Base-by-base conservation (phyloP, 2,113 vertebrate genomes). In the Cricetomys ansorgei region DNA sequence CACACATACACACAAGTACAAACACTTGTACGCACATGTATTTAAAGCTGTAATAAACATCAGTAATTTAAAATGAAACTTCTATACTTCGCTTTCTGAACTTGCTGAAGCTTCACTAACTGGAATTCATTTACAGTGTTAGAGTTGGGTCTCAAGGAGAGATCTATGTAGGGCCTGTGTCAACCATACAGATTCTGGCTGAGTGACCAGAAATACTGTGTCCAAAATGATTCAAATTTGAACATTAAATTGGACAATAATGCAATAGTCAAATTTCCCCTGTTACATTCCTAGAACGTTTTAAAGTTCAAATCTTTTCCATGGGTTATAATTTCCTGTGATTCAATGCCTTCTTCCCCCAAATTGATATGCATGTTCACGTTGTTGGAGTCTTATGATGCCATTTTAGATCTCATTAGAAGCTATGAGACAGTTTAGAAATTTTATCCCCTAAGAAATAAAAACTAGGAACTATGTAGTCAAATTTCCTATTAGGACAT, bases 391-490 rank as follows among this genome's bases (percentile, higher is more conserved):
- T 67, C 34, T 77, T 94, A 21, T 34, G 6, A 69, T 72, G 37
- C 43, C 53, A 96, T 91, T 94, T 93, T 90, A 96, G n/a, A 80
- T 79, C 34, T 84, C 76, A 92, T 84, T 94, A 94, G 89, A 75
- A 90, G 76, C 59, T 88, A 81, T 37, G 55, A 48, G 11, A 90
- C 70, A 65, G 88, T 88, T 95, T 92, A 91, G 65, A 94, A 13
- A 89, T 76, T 80, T 80, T 91, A 50, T 91, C 67, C 81, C n/a
- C 62, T 87, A 95, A 96, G 91, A 96, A 91, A 94, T 85, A 96
- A 83, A 79, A 16, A 94, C 84, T 50, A 86, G 72, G 95, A 87
- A 64, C 25, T 76, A 45, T 69, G 27, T 3, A 81, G n/a, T 89
- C 70, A 96, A 88, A 95, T 94, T 85, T 96, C 40, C 91, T 91